Base-by-base conservation (phyloP, 2,797 vertebrate genomes). In the Sylvia borin region DNA sequence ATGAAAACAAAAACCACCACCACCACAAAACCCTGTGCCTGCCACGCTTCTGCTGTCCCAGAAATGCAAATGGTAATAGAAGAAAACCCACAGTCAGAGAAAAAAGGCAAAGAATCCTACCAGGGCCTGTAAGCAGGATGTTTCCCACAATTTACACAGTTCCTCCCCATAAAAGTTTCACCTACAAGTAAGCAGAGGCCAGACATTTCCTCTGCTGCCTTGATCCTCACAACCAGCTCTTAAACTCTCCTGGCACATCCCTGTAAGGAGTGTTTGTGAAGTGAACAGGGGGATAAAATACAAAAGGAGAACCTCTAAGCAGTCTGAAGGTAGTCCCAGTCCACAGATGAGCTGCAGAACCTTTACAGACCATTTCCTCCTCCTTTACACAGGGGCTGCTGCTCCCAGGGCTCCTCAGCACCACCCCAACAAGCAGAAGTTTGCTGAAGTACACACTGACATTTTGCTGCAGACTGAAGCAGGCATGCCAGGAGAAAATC, bases 1-100 rank as follows among this genome's bases (percentile, higher is more conserved):
- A 68, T 5, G 42, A 90, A 91, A 93, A 87, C 60, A 72, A 94
- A 93, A 91, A 26, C 11, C 73, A 79, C 16, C 55, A 84, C 20
- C 55, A 84, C 47, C 73, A 79, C 57, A 67, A 85, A 93, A n/a
- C 26, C 32, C 31, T 58, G 75, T 74, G 58, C 43, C 79, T 75
- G 90, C 43, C 76, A 86, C 5, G 3, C 21, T 91, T 72, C 60
- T 81, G 40, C 65, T 51, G 71, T 84, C 57, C 76, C 24, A 72
- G 38, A 48, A 80, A 48, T 5, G 4, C n/a, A 47, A 74, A 71
- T 22, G 21, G 34, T 16, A 78, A 58, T 0, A 81, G 62, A 81
- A 84, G n/a, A 85, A 71, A 85, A 84, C 5, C 40, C 34, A 50
- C 62, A 62, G 66, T 10, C 36, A 71, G 45, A 71, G 20, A 71